Evolutionary conservation across 2,888 invertebrate genomes (phyloP).

Genomic region (Nysson spinosus): DNA sequence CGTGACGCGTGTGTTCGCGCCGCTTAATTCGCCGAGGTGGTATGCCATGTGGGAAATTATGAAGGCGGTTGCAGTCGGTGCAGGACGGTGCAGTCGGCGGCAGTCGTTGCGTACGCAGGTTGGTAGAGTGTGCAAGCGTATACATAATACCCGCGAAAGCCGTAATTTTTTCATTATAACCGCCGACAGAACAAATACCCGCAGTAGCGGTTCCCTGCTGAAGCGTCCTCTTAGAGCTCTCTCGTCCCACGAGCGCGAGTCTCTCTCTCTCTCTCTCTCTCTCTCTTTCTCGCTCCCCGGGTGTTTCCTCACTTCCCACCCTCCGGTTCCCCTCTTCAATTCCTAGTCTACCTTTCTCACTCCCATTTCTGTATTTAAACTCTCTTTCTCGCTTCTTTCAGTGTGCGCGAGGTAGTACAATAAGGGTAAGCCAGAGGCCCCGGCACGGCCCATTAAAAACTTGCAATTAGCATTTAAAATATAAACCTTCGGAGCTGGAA

Average conservation of each 20-base stretch:
- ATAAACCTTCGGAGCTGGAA: constrained; percentile 64
- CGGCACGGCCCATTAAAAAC: constrained; percentile 73
- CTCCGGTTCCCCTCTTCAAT: constrained; percentile 4
- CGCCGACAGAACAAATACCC: constrained; percentile 64
- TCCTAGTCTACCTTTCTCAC: neutral
- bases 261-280: constrained; percentile 3
- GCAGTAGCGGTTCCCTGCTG: constrained; percentile 32
- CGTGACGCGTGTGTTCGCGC: constrained; percentile 53
- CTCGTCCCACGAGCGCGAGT: constrained; percentile 19
- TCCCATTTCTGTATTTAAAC: too few relatives aligned
- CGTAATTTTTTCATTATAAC: constrained; percentile 69
- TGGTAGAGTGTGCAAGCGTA: constrained; percentile 22
- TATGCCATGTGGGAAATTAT: constrained; percentile 34
- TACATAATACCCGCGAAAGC: constrained; percentile 64
- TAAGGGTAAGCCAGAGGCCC: constrained; percentile 58
- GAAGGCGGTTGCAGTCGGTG: constrained; percentile 51
- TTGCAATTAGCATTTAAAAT: constrained; percentile 77
- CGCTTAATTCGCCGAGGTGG: constrained; percentile 46
- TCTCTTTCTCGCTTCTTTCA: constrained; percentile 32
- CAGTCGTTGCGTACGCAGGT: neutral
- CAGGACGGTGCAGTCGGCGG: neutral
- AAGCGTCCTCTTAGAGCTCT: constrained; percentile 25
- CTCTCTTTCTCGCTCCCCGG: neutral
- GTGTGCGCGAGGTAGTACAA: constrained; percentile 57
- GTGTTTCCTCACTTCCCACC: neutral